A percentile compares a stretch with the other conserved stretches of the same genome.
phyloP scores from a whole-genome alignment of 2,113 vertebrate species.

The Sinocyclocheilus anophthalmus region DNA sequence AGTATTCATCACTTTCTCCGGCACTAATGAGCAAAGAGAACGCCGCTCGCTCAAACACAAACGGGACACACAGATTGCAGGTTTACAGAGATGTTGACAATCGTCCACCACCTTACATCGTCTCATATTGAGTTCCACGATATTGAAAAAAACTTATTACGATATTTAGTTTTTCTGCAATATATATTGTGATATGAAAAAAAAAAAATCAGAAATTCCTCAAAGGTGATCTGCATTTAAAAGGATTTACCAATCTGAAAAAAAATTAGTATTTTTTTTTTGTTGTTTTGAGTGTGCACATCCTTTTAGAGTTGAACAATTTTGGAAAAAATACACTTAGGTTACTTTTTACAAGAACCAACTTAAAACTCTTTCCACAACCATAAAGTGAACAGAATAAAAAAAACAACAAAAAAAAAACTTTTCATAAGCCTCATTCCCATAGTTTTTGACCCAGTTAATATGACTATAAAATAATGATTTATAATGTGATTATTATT shows the following conservation, averaged over 20 bases:
- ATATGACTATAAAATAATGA: too few species aligned
- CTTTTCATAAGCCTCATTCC: too few species aligned
- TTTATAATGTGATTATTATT: too few species aligned
- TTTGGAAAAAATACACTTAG: not conserved
- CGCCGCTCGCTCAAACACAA: not conserved
- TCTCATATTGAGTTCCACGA: not conserved
- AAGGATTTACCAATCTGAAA: not conserved
- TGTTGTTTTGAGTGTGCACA: not conserved
- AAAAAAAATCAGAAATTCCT: not conserved
- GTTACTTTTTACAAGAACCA: too few species aligned
- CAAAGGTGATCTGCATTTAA: not conserved
- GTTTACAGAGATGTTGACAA: conserved; percentile 2
- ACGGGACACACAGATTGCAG: conserved; percentile 3
- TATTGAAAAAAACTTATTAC: not conserved
- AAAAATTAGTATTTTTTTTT: too few species aligned
- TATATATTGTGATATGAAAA: not conserved
- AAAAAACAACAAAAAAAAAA: too few species aligned
- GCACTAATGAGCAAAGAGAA: conserved; percentile 46
- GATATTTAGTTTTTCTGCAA: not conserved
- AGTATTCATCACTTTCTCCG: conserved; percentile 42
- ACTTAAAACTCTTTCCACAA: too few species aligned
- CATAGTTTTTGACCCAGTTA: too few species aligned
- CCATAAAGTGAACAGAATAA: too few species aligned
- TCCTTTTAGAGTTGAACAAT: not conserved
- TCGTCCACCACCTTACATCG: not conserved